Conservation (phyloP, 1,140 invertebrate species). For the Euglossa dilemma region DNA sequence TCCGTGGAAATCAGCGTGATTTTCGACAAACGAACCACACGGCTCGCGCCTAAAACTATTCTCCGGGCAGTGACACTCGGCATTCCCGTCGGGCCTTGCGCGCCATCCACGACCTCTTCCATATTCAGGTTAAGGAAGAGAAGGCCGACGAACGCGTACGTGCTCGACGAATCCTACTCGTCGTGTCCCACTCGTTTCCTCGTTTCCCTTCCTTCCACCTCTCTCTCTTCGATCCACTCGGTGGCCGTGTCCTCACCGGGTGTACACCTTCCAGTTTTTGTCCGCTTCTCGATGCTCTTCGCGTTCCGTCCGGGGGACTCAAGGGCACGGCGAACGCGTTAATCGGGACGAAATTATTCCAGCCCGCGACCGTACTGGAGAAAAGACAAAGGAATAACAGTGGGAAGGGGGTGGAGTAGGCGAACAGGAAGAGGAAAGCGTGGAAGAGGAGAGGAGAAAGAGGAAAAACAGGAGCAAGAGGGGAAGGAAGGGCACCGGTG, state of each 20-base stretch:
- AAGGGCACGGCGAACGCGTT: conserved; percentile 40
- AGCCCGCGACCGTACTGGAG: background rate
- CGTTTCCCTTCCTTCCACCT: background rate
- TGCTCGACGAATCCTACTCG: background rate
- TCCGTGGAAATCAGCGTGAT: background rate
- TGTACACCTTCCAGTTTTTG: background rate
- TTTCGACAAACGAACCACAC: conserved; percentile 12
- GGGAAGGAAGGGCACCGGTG: background rate
- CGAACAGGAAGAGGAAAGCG: too few relatives aligned
- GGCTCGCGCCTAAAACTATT: background rate
- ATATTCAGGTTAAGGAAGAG: conserved; percentile 40
- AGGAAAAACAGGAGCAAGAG: background rate
- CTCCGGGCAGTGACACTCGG: background rate
- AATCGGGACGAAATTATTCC: conserved; percentile 64
- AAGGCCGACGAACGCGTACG: conserved; percentile 24
- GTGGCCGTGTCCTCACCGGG: background rate
- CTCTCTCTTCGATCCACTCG: background rate
- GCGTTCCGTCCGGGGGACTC: background rate
- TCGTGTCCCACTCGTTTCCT: background rate
- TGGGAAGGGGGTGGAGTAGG: background rate
- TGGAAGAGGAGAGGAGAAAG: background rate
- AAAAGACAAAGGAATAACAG: background rate
- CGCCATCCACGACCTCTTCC: conserved; percentile 14
- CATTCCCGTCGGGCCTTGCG: background rate
- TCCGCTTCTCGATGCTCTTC: background rate